Base-by-base conservation (phyloP, 2,797 vertebrate species). In the Karalla daura region DNA sequence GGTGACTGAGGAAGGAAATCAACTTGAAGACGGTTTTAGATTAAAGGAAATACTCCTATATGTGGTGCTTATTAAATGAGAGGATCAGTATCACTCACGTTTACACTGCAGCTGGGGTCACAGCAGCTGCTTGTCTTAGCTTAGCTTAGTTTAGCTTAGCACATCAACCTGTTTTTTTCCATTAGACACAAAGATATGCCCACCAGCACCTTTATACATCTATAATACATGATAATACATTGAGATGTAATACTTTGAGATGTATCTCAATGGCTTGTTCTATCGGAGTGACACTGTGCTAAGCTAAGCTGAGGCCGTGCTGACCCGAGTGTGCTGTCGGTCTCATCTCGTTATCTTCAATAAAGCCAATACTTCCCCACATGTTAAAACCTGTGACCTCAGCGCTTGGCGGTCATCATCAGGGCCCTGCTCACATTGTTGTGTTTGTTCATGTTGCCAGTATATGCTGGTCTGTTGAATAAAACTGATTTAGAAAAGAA, bases 131-230 rank as follows among this genome's bases (percentile, higher is more conserved):
- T 52, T 36, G 24, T 13, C 32, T 10, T 52, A 52, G 40, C 55
- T 40, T 40, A 54, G 36, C 36, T 52, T 36, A 36, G 21, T 21
- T 10, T 52, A 52, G 40, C 55, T 40, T 40, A 54, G 36, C 36
- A 35, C 24, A 59, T 23, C n/a, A 4, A 20, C 14, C 13, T 24
- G 32, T 4, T 11, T 14, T 3, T 23, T 5, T 35, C 3, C 30
- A n/a, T 5, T 10, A 14, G 32, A 5, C 33, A 51, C 30, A 41
- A 30, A 30, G n/a, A 30, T 4, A 3, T 4, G 5, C 33, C 33
- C 17, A 3, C 37, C 39, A 41, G 8, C 20, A 21, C 21, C 41
- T 24, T 3, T 40, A 3, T 17, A 40, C 2, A 3, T 40, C 37
- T 7, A 15, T 39, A 17, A 39, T 39, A 30, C 28, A 30, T 30